Evolutionary conservation across 2,113 vertebrate genomes (phyloP), one percentile per base, ranked within the genome.

Genomic region (Syrrhaptes paradoxus): DNA sequence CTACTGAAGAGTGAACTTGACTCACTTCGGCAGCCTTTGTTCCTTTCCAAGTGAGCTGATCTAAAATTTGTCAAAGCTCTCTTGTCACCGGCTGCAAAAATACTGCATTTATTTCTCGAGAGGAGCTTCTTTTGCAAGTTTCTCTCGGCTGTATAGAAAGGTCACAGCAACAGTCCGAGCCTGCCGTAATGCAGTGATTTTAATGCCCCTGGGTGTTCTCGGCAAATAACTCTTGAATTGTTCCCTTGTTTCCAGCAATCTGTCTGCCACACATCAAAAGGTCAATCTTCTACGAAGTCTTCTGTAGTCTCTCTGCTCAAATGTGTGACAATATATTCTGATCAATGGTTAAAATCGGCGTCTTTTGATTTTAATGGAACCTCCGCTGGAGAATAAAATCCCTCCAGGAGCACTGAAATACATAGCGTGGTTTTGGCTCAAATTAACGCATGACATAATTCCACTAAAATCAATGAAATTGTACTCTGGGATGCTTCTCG

Each of bases 1-100:
- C 96, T 97, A 97, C 97, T 96, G 95, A 87, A 65, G 65, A 95
- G 74, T 93, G 91, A 96, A 95, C 96, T 92, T 49, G 94, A 74
- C 89, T 97, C 82, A 17, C 77, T 96, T 84, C 34, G 17, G 87
- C 89, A 95, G 90, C 95, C 94, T 91, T 95, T 95, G 94, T 85
- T 95, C 87, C 91, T 83, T 95, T 95, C 75, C 78, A 15, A 93
- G 87, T 12, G 88, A 87, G 80, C 78, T 76, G 86, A 88, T 70
- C 89, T 66, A 34, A 91, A 97, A 85, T 93, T 87, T 81, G 65
- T 79, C 94, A 92, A 80, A 74, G 80, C 49, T 89, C 77, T 86
- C 73, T 17, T 85, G 92, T 91, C 84, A 83, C 58, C 0, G 2
- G 29, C 65, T 92, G 87, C 82, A 85, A 84, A 91, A 92, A 95